Evolutionary conservation across 2,113 vertebrate genomes (phyloP).

Genomic region (Euleptes europaea): DNA sequence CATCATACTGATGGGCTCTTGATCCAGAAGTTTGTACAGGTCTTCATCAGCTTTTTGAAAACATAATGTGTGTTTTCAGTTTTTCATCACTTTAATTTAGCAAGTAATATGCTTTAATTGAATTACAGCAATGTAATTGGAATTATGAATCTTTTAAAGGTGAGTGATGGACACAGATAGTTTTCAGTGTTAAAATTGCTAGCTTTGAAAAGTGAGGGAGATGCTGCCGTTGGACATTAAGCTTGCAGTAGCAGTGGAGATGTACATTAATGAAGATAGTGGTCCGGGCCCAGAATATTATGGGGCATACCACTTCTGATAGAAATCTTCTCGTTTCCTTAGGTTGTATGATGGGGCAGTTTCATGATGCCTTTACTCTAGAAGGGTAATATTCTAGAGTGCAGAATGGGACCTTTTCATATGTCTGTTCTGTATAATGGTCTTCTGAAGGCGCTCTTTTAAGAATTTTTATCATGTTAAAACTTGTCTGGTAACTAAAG

Average conservation of each 20-base stretch:
- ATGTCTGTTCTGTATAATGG: not conserved
- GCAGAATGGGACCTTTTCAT: not conserved
- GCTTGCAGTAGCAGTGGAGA: not conserved
- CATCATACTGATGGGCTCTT: not conserved
- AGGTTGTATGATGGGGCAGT: not conserved
- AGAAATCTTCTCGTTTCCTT: not conserved
- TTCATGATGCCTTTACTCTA: not conserved
- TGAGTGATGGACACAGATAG: not conserved
- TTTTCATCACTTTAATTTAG: not conserved
- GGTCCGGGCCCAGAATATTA: not conserved
- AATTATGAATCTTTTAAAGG: not conserved
- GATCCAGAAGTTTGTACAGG: not conserved
- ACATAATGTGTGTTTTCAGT: not conserved
- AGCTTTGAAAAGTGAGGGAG: not conserved
- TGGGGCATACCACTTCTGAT: not conserved
- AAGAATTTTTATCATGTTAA: not conserved
- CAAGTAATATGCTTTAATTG: not conserved
- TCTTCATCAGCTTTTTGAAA: not conserved
- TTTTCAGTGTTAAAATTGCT: not conserved
- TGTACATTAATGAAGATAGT: not conserved
- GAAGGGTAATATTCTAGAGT: not conserved
- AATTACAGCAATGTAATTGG: not conserved
- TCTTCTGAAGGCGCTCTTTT: not conserved
- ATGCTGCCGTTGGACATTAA: rapidly evolving
- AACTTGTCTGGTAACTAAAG: not conserved